Evolutionary conservation across 2,113 vertebrate genomes (phyloP), one percentile per base, ranked within the genome.

Genomic region (Albula glossodonta): DNA sequence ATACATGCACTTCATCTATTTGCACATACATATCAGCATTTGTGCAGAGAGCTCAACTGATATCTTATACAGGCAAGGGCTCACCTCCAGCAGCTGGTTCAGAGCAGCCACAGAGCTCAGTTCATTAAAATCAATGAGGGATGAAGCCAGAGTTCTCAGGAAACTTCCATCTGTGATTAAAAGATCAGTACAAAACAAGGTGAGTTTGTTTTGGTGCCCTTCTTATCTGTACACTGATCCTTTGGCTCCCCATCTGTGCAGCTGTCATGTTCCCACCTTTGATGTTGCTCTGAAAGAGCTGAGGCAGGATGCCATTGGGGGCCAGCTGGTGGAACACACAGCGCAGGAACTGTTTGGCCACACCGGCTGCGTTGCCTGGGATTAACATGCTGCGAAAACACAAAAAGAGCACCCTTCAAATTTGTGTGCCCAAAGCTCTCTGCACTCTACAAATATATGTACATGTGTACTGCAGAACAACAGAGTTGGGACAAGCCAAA

Each of bases 311-410:
- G 90, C 98, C 98, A 0, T 99, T 99, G 74, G 98, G 98, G 56
- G 98, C 98, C 91, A 99, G 92, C 89, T 99, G 98, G 89, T 99
- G 98, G 92, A 99, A 97, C 90, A 99, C 94, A 77, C 98, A 99
- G 74, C 98, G 98, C 31, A 99, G 96, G 91, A 99, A 99, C 92
- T 99, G 98, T 92, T 99, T 99, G 85, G 98, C 98, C 90, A 99
- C 98, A 81, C 98, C 98, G 3, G 98, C 98, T 41, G 98, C 98
- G 80, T 99, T 99, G 90, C 98, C 98, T 10, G 98, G 98, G 84
- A 99, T 99, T 96, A 99, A 96, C 97, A 99, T 98, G 89, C 98
- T 98, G 93, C 87, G 88, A 91, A 90, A 63, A 90, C 84, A 86
- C 53, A 89, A 9, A 78, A 41, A 12, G 50, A 22, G 50, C 4